phyloP scores from a whole-genome alignment of 2,888 invertebrate genomes.

The Cynaeus angustus region DNA sequence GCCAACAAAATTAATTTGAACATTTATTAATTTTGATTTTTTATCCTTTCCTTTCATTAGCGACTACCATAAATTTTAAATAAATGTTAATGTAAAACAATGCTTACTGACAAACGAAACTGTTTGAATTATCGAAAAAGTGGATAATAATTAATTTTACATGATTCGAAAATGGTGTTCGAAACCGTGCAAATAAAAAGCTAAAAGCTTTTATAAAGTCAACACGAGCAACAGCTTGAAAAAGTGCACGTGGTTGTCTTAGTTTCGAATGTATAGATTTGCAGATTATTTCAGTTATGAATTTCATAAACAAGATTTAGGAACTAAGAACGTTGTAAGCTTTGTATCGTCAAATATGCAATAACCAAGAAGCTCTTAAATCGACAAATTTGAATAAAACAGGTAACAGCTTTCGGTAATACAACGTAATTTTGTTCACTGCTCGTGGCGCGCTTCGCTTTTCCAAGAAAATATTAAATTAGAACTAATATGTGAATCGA shows the following conservation, averaged over 20 bases:
- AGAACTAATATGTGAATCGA: background rate
- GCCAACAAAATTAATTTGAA: too few relatives aligned
- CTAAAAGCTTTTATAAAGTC: constrained; percentile 3
- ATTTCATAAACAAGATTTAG: too few relatives aligned
- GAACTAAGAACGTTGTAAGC: background rate
- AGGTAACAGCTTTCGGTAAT: constrained; percentile 15
- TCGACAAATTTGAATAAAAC: constrained; percentile 12
- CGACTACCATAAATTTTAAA: too few relatives aligned
- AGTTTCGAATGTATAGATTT: too few relatives aligned
- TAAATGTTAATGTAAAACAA: too few relatives aligned
- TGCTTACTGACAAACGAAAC: too few relatives aligned
- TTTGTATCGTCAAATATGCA: background rate
- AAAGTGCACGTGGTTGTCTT: background rate
- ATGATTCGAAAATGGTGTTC: background rate
- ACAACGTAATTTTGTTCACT: constrained; percentile 10
- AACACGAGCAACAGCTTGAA: constrained; percentile 8
- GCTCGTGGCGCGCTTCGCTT: background rate
- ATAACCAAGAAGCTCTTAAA: constrained; percentile 1
- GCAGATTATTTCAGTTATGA: too few relatives aligned
- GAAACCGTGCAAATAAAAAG: background rate
- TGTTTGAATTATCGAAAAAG: too few relatives aligned
- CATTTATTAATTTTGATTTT: too few relatives aligned
- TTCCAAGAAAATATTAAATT: constrained; percentile 5
- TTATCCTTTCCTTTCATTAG: too few relatives aligned
- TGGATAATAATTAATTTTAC: too few relatives aligned